Percentiles rank a stretch among this genome's conserved stretches.
Conservation (phyloP, 2,797 vertebrate genomes). For the Diglossa cyanea region DNA sequence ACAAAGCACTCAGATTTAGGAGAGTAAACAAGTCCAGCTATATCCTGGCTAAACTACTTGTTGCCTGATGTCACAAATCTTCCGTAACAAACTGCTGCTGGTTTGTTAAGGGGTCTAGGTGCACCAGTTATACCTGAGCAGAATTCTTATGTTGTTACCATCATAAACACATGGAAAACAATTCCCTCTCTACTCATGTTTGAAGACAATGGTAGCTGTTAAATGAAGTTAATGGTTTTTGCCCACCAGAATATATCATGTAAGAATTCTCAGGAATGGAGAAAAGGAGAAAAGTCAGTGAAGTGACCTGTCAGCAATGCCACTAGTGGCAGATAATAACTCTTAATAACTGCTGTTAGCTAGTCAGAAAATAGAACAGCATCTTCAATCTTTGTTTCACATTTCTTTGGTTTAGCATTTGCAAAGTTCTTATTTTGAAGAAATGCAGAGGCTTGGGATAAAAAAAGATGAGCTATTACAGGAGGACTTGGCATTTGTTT, state of each 20-base stretch:
- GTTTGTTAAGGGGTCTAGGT: not conserved
- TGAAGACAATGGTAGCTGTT: not conserved
- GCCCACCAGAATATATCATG: fast-evolving
- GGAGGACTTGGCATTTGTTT: constrained; percentile 41
- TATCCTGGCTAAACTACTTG: not conserved
- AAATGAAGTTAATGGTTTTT: not conserved
- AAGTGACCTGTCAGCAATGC: not conserved
- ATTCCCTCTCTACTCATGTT: not conserved
- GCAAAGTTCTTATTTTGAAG: not conserved
- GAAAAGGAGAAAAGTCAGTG: not conserved
- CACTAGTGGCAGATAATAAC: not conserved
- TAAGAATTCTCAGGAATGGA: not conserved
- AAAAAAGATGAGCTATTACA: constrained; percentile 2
- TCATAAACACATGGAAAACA: not conserved
- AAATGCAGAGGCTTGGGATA: not conserved
- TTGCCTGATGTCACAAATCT: not conserved
- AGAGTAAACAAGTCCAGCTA: not conserved
- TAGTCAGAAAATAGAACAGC: not conserved
- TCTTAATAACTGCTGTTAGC: not conserved
- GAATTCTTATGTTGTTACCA: not conserved
- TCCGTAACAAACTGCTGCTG: not conserved
- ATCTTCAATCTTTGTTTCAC: not conserved
- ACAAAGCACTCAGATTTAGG: not conserved
- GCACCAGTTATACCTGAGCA: not conserved
- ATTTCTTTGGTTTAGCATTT: not conserved